Evolutionary conservation across 2,888 invertebrate genomes (phyloP).

Genomic region (Tipula vernalis): DNA sequence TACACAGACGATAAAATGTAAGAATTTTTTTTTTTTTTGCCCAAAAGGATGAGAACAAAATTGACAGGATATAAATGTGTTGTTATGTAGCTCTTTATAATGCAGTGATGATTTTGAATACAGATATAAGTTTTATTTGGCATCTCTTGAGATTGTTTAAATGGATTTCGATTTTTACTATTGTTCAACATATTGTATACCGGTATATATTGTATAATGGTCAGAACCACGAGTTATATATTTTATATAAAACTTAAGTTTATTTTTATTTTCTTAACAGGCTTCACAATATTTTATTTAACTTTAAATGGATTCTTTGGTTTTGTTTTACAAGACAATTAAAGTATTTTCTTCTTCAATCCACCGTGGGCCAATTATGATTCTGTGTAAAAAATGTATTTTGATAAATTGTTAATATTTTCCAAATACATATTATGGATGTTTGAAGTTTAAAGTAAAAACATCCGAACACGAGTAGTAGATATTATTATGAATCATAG

Average conservation of each 20-base stretch:
- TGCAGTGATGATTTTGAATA: not conserved
- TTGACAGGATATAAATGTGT: not conserved
- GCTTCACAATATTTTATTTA: not conserved
- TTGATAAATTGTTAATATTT: not conserved
- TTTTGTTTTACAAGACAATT: not conserved
- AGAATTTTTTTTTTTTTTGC: not conserved
- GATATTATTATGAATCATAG: not conserved
- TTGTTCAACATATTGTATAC: not conserved
- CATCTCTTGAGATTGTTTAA: not conserved
- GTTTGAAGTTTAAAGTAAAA: not conserved
- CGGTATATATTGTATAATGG: not conserved
- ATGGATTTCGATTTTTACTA: not conserved
- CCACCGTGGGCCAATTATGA: not conserved
- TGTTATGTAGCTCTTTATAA: not conserved
- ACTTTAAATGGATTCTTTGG: not conserved
- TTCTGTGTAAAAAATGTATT: not conserved
- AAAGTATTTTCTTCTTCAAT: not conserved
- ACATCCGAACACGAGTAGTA: not conserved
- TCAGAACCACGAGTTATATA: not conserved
- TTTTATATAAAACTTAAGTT: not conserved
- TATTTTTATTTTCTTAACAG: not conserved
- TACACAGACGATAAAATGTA: not conserved
- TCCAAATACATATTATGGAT: not conserved
- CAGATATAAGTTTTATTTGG: not conserved
- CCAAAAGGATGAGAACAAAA: not conserved